Conservation (phyloP, 1,140 invertebrate genomes). For the Dendrolimus punctatus region DNA sequence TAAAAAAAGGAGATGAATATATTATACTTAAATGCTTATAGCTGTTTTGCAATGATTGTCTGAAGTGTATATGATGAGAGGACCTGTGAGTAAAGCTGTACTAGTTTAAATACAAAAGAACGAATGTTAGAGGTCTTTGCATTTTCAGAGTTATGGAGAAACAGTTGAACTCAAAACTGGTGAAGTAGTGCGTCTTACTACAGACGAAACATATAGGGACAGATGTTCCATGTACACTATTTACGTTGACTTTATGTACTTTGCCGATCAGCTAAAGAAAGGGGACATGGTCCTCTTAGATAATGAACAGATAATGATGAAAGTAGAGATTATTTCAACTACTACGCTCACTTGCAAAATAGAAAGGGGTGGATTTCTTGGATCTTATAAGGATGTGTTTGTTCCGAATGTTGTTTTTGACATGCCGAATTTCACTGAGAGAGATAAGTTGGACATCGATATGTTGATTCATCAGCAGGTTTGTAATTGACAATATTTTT, state of each 20-base stretch:
- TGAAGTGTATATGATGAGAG: too few relatives aligned
- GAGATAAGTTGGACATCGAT: conserved; percentile 82
- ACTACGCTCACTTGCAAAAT: conserved; percentile 71
- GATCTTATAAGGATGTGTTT: conserved; percentile 75
- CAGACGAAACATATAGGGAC: conserved; percentile 80
- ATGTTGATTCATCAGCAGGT: conserved; percentile 84
- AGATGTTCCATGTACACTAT: conserved; percentile 79
- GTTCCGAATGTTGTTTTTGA: conserved; percentile 84
- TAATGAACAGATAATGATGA: conserved; percentile 84
- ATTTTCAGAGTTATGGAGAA: conserved; percentile 70
- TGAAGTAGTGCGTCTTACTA: conserved; percentile 79
- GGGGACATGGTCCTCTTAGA: conserved; percentile 82
- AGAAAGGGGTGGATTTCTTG: conserved; percentile 63
- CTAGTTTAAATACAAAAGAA: not conserved
- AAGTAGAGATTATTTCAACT: conserved; percentile 77
- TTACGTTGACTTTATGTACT: conserved; percentile 87
- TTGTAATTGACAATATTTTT: not conserved
- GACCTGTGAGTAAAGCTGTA: too few relatives aligned
- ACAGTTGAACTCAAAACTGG: conserved; percentile 76
- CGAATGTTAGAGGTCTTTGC: conserved; percentile 2
- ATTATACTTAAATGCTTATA: too few relatives aligned
- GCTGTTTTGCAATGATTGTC: too few relatives aligned
- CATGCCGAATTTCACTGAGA: conserved; percentile 85
- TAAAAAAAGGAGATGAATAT: too few relatives aligned
- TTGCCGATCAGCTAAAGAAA: conserved; percentile 80